Percentiles rank a stretch among this genome's conserved stretches.
These are phyloP conservation scores for Ophion ellenae DNA, from an alignment of 2,888 invertebrate species.

Conservation along the genomic window DNA sequence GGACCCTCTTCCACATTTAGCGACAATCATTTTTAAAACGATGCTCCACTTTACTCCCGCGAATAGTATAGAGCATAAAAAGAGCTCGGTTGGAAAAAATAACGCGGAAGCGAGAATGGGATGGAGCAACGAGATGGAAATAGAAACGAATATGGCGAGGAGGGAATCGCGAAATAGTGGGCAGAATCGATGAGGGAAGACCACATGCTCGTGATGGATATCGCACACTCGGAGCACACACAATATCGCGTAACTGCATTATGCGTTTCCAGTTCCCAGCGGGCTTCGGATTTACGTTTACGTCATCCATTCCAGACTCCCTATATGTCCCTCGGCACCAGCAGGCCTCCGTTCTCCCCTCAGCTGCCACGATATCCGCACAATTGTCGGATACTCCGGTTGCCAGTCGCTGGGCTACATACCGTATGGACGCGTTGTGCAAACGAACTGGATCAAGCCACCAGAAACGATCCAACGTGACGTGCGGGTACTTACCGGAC, in stretches of 20 bases:
- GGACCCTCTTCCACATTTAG: no score
- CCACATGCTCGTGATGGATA: slow-evolving; percentile 20
- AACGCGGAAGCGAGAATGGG: no score
- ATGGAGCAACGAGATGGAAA: background rate
- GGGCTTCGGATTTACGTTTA: slow-evolving; percentile 76
- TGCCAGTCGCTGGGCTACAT: slow-evolving; percentile 14
- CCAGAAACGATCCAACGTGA: slow-evolving; percentile 58
- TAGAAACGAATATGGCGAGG: background rate
- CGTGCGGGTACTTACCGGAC: slow-evolving; percentile 41
- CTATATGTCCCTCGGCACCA: slow-evolving; percentile 30
- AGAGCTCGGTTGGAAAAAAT: no score
- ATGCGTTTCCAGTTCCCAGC: slow-evolving; percentile 66
- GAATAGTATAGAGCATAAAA: no score
- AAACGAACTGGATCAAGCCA: slow-evolving; percentile 29
- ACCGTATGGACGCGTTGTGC: slow-evolving; percentile 5
- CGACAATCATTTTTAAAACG: no score
- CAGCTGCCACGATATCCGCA: background rate
- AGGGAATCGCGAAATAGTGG: background rate
- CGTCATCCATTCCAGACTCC: slow-evolving; percentile 67
- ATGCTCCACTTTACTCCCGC: no score
- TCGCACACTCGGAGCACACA: background rate
- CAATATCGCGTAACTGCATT: slow-evolving; percentile 71
- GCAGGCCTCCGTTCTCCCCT: slow-evolving; percentile 7
- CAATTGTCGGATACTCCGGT: slow-evolving; percentile 35
- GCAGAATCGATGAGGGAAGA: background rate